Base-by-base conservation (phyloP, 2,797 vertebrate species). In the Manis pentadactyla region DNA sequence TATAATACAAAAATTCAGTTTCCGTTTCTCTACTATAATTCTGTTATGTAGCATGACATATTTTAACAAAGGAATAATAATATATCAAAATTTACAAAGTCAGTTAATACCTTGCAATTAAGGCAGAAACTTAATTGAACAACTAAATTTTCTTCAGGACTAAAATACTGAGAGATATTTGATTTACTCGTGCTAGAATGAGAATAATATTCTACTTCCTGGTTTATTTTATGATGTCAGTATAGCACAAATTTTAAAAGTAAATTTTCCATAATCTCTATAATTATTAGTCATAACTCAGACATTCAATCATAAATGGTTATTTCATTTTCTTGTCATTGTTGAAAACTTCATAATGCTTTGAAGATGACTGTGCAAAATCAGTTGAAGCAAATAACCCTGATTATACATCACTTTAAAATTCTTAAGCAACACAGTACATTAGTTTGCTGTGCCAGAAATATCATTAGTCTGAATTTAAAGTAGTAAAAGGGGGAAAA, bases 321-420 rank as follows among this genome's bases (percentile, higher is more conserved):
- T 82, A 34, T 49, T n/a, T 82, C 8, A 46, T 51, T 93, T 66
- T 68, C 5, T 10, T 39, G 15, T 71, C 23, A 68, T 42, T 93
- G 88, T 75, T 68, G 25, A 97, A 87, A 77, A 39, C 13, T 42
- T 46, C 19, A 37, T 75, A 66, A 89, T 81, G 19, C 37, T 95
- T 81, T 85, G 39, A 93, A 82, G 37, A 51, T 85, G 64, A 21
- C 57, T 93, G 27, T 39, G 42, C 7, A 85, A 71, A 42, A 81
- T 90, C 53, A 75, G 55, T 95, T 90, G 94, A 73, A 87, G 4
- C 29, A 66, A 61, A 66, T 68, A 85, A 18, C 13, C 8, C 31
- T 95, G 61, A 95, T 92, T 95, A 77, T 93, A 37, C 66, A 90
- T 63, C 64, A 55, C 53, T 90, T 95, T 87, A 63, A 95, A 68